A percentile compares a stretch with the other conserved stretches of the same genome.
phyloP scores from a whole-genome alignment of 1,140 invertebrate genomes.

The Leptopilina clavipes region DNA sequence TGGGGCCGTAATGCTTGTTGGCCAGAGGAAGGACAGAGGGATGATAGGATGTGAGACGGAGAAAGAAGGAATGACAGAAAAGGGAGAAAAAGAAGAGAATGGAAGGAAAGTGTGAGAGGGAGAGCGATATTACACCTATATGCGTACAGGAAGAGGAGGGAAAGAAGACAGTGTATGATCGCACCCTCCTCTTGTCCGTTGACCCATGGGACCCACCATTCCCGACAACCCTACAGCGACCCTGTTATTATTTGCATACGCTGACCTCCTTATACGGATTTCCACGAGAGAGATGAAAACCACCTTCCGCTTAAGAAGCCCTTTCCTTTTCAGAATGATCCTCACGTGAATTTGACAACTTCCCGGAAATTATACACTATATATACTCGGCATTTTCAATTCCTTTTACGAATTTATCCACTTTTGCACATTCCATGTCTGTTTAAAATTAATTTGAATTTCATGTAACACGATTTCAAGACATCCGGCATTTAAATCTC shows the following conservation, averaged over 20 bases:
- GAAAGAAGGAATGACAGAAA: conserved; percentile 19
- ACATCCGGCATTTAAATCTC: too few species aligned
- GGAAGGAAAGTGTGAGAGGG: background rate
- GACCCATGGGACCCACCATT: conserved; percentile 64
- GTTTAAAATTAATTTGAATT: too few species aligned
- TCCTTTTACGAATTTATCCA: too few species aligned
- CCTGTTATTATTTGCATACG: conserved; percentile 68
- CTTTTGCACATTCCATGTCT: too few species aligned
- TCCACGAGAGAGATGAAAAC: conserved; percentile 63
- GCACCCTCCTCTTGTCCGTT: conserved; percentile 58
- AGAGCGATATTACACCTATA: too few species aligned
- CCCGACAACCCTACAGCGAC: conserved; percentile 58
- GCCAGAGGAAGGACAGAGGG: conserved; percentile 47
- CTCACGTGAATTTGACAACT: background rate
- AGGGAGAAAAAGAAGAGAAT: conserved; percentile 10
- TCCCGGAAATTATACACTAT: background rate
- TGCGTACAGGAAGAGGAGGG: conserved; percentile 36
- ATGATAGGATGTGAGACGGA: conserved; percentile 32
- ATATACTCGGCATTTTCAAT: too few species aligned
- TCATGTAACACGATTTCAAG: too few species aligned
- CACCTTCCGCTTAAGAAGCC: conserved; percentile 39
- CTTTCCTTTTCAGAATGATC: background rate
- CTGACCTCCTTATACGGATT: conserved; percentile 66
- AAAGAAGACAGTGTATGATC: conserved; percentile 2
- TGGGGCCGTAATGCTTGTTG: conserved; percentile 65